Evolutionary conservation across 2,888 invertebrate species (phyloP).

Genomic region (Aleiodes leptofemur): DNA sequence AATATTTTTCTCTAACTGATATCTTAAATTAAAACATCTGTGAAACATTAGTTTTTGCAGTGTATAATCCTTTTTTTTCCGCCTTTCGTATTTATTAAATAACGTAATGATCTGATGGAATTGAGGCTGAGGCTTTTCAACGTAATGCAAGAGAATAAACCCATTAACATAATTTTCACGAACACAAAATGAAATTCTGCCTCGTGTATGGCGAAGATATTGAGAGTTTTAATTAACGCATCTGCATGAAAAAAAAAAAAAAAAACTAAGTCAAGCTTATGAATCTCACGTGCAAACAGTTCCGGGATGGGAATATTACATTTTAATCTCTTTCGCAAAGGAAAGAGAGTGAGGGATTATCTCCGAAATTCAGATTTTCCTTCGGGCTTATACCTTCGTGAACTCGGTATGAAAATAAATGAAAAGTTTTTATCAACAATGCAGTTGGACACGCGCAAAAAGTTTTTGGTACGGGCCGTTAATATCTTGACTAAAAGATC

Average conservation of each 20-base stretch:
- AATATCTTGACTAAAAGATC: too few species aligned
- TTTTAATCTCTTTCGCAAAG: slow-evolving; percentile 53
- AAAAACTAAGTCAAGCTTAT: slow-evolving; percentile 44
- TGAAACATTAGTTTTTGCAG: too few species aligned
- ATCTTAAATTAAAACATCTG: too few species aligned
- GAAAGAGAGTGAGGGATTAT: slow-evolving; percentile 37
- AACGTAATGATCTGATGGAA: slow-evolving; percentile 16
- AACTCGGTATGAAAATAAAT: neutral
- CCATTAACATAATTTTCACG: neutral
- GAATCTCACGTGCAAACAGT: slow-evolving; percentile 54
- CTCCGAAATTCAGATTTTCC: slow-evolving; percentile 8
- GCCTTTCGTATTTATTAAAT: neutral
- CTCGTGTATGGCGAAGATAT: neutral
- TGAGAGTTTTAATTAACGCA: slow-evolving; percentile 30
- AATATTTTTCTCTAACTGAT: too few species aligned
- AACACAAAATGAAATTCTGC: neutral
- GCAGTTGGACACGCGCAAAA: too few species aligned
- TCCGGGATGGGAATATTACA: slow-evolving; percentile 50
- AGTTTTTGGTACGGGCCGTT: too few species aligned
- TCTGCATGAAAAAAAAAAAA: neutral
- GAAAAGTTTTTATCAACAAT: neutral
- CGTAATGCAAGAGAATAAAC: neutral
- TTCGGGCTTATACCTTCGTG: neutral
- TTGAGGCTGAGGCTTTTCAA: neutral
- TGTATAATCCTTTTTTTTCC: too few species aligned